These are phyloP conservation scores for Metaphire vulgaris DNA, from an alignment of 1,140 invertebrate genomes.

Conservation along the genomic window DNA sequence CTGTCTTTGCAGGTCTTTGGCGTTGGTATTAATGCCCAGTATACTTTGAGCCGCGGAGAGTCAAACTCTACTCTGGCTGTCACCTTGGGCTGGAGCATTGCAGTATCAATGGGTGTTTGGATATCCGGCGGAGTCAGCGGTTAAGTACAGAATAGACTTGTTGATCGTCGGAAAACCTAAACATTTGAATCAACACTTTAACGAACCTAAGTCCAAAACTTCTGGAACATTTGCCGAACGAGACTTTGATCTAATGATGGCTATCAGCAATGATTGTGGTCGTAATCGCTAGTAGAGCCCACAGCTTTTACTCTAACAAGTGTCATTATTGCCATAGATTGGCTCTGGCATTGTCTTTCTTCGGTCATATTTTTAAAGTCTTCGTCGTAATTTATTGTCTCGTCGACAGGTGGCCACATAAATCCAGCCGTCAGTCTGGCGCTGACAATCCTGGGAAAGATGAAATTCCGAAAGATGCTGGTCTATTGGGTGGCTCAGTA, in stretches of 20 bases:
- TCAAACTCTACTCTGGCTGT: background rate
- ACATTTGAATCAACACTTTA: no score
- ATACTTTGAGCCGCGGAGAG: background rate
- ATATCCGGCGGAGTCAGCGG: conserved; percentile 48
- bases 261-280: no score
- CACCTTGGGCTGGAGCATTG: conserved; percentile 40
- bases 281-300: no score
- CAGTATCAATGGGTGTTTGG: conserved; percentile 50
- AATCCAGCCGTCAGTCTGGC: conserved; percentile 58
- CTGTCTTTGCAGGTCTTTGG: background rate
- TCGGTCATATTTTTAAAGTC: no score
- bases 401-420: conserved; percentile 57
- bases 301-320: no score
- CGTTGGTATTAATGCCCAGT: background rate
- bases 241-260: no score
- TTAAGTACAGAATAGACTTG: no score
- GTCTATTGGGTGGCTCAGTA: conserved; percentile 57
- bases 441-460: conserved; percentile 50
- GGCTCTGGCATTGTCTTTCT: no score
- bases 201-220: no score
- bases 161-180: no score
- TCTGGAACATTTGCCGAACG: no score
- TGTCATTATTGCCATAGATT: no score
- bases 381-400: conserved; percentile 16
- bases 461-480: conserved; percentile 52